Evolutionary conservation across 37 sponge, comb jelly and placozoan species (phyloP).

Genomic region (Corticium candelabrum): DNA sequence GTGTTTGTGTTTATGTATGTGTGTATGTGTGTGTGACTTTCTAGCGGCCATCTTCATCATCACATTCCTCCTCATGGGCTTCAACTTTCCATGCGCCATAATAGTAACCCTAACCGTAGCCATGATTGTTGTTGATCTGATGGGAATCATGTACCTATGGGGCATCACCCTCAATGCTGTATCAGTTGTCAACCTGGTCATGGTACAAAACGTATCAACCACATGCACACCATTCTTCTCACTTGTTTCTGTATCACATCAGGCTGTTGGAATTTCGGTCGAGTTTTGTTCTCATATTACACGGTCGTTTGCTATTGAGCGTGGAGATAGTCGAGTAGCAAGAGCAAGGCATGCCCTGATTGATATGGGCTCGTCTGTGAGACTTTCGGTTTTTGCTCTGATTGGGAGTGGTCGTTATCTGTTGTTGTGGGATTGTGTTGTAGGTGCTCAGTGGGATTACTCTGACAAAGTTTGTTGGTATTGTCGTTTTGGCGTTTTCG

Average conservation of each 20-base stretch:
- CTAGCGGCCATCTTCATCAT: constrained; percentile 49
- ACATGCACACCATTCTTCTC: neutral
- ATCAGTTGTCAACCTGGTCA: constrained; percentile 93
- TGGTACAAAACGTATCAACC: constrained; percentile 48
- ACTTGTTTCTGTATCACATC: neutral
- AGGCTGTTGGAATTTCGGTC: constrained; percentile 94
- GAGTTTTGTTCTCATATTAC: constrained; percentile 99
- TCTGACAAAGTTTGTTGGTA: constrained; percentile 91
- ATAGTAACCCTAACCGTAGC: constrained; percentile 53
- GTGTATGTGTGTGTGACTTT: neutral
- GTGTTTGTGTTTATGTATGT: too few species aligned
- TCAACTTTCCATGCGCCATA: constrained; percentile 71
- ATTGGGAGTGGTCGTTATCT: too few species aligned
- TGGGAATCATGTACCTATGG: constrained; percentile 72
- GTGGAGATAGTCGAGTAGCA: constrained; percentile 22
- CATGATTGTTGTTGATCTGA: constrained; percentile 81
- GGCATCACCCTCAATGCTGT: constrained; percentile 86
- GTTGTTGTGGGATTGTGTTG: too few species aligned
- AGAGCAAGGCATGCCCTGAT: constrained; percentile 77
- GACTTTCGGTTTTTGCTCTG: too few species aligned
- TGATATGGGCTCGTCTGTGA: constrained; percentile 88
- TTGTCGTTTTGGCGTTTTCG: constrained; percentile 87
- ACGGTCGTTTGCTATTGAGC: constrained; percentile 62
- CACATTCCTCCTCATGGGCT: constrained; percentile 69
- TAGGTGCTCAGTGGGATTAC: constrained; percentile 94